These are phyloP conservation scores for Aix galericulata DNA, from an alignment of 2,113 vertebrate genomes.

Conservation along the genomic window DNA sequence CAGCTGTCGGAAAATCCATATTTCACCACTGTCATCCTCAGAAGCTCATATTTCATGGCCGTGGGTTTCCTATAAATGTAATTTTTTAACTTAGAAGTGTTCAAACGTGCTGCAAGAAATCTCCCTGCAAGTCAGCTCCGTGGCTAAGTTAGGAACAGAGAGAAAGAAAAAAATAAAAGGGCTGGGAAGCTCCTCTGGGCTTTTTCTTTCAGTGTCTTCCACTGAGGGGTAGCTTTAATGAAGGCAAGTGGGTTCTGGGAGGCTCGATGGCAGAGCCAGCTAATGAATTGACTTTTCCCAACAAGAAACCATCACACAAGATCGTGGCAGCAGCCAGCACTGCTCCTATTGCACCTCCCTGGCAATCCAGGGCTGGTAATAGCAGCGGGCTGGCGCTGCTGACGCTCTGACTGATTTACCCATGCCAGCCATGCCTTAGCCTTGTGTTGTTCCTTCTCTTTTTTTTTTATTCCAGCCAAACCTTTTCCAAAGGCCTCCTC, in stretches of 20 bases:
- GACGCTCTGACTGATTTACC: neutral
- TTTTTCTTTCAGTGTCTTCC: neutral
- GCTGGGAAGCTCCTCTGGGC: neutral
- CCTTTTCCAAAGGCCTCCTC: slow-evolving; percentile 88
- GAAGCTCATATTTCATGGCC: neutral
- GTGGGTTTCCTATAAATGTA: neutral
- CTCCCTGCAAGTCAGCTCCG: neutral
- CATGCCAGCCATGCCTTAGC: neutral
- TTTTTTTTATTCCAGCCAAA: slow-evolving; percentile 79
- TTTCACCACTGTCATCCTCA: neutral
- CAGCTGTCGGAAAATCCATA: slow-evolving; percentile 21
- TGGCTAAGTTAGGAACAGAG: neutral
- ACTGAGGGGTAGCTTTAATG: neutral
- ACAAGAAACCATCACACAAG: neutral
- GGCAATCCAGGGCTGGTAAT: neutral
- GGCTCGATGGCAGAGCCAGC: neutral
- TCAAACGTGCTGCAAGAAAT: neutral
- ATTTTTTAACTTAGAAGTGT: neutral
- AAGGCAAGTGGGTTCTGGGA: neutral
- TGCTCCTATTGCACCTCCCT: neutral
- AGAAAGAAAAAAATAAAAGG: neutral
- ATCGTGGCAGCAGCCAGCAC: neutral
- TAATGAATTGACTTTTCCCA: slow-evolving; percentile 19
- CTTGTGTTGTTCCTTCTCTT: slow-evolving; percentile 60
- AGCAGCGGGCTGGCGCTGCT: neutral